Evolutionary conservation across 2,113 vertebrate species (phyloP).

Genomic region (Aspidoscelis tigris): DNA sequence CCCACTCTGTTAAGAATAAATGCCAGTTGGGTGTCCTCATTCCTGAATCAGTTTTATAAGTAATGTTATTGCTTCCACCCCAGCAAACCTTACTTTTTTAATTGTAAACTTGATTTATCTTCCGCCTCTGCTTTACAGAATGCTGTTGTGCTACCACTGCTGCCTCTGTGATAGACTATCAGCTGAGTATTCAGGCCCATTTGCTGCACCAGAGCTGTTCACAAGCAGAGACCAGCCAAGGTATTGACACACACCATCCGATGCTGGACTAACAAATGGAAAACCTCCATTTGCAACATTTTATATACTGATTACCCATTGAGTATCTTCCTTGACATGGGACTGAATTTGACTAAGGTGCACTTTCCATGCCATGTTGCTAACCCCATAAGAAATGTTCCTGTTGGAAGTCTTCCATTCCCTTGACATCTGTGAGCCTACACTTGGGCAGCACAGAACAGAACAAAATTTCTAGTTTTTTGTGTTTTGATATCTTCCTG

Average conservation of each 20-base stretch:
- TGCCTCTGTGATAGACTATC: slow-evolving; percentile 30
- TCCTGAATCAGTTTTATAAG: background rate
- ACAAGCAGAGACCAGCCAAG: slow-evolving; percentile 29
- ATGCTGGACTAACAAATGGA: background rate
- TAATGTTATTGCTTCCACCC: background rate
- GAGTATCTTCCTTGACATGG: background rate
- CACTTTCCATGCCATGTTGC: background rate
- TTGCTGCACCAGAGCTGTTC: slow-evolving; percentile 41
- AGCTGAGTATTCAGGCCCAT: slow-evolving; percentile 37
- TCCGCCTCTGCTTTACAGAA: slow-evolving; percentile 23
- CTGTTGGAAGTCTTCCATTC: background rate
- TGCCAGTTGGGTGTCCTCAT: background rate
- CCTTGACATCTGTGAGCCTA: background rate
- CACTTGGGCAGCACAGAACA: no score
- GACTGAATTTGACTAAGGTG: background rate
- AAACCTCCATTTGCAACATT: background rate
- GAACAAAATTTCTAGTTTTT: background rate
- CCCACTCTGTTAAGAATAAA: no score
- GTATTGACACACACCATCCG: slow-evolving; percentile 2
- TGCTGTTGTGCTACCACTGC: slow-evolving; percentile 41
- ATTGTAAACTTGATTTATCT: slow-evolving; percentile 4
- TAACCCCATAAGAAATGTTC: background rate
- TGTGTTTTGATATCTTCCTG: background rate
- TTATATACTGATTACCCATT: background rate
- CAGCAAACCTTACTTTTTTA: background rate